Conservation (phyloP, 2,888 invertebrate genomes). For the Zygothrica quintamaculata region DNA sequence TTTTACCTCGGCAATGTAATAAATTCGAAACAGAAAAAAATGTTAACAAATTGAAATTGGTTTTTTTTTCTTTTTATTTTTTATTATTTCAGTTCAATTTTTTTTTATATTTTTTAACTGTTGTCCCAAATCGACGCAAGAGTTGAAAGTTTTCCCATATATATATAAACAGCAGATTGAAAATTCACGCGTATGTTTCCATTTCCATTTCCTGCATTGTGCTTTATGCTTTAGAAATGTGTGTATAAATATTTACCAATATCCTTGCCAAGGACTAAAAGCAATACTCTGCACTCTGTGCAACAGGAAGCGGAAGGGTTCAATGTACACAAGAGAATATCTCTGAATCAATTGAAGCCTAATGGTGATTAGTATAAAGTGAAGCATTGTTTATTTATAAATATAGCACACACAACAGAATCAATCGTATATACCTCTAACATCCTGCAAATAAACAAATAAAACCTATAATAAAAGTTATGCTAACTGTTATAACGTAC, state of each 20-base stretch:
- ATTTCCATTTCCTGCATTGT: conserved; percentile 10
- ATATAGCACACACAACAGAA: too few relatives aligned
- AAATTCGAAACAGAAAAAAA: conserved; percentile 71
- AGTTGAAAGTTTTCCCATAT: conserved; percentile 34
- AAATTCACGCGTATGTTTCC: conserved; percentile 55
- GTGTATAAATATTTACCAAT: neutral
- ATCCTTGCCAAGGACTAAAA: neutral
- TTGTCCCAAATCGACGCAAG: neutral
- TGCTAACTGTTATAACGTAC: too few relatives aligned
- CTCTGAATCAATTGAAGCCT: neutral
- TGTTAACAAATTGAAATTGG: conserved; percentile 75
- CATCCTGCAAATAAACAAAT: too few relatives aligned
- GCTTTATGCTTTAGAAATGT: conserved; percentile 1
- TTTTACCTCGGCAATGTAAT: conserved; percentile 51
- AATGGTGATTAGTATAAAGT: conserved; percentile 9
- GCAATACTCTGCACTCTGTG: too few relatives aligned
- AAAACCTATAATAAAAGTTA: too few relatives aligned
- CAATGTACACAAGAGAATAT: too few relatives aligned
- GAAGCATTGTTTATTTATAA: conserved; percentile 10
- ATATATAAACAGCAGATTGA: conserved; percentile 38
- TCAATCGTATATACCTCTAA: neutral
- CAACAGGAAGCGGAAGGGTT: too few relatives aligned
- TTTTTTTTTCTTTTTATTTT: conserved; percentile 29
- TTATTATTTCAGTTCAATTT: too few relatives aligned
- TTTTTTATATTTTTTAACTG: conserved; percentile 13